A percentile compares a stretch with the other conserved stretches of the same genome.
Evolutionary conservation across 2,888 invertebrate species (phyloP).

Genomic region (Endotricha flammealis): DNA sequence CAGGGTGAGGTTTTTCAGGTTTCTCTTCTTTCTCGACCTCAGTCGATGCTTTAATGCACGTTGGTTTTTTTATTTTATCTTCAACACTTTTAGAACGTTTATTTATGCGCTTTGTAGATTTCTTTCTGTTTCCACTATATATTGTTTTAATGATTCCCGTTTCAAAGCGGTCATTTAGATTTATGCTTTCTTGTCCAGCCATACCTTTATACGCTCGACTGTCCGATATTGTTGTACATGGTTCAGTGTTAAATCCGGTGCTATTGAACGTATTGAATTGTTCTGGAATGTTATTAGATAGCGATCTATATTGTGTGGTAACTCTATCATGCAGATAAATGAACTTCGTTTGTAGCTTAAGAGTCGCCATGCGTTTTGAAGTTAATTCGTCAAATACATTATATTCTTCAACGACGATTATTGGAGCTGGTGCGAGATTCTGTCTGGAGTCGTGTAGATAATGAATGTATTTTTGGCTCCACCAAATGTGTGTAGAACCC

Average conservation of each 20-base stretch:
- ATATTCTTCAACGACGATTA: conserved; percentile 31
- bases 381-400: conserved; percentile 47
- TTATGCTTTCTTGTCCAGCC: too few species aligned
- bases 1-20: conserved; percentile 5
- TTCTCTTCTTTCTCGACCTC: conserved; percentile 8
- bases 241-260: conserved; percentile 19
- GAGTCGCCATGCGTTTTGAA: conserved; percentile 44
- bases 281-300: conserved; percentile 21
- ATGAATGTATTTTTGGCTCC: conserved; percentile 40
- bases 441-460: conserved; percentile 37
- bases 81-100: conserved; percentile 1
- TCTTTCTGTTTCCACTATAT: conserved; percentile 27
- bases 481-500: conserved; percentile 46
- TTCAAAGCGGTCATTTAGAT: conserved; percentile 16
- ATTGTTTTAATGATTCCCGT: conserved; percentile 37
- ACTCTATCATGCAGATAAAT: conserved; percentile 34
- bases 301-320: conserved; percentile 20
- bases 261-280: conserved; percentile 20
- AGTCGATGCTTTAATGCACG: too few species aligned
- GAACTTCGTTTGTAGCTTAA: conserved; percentile 46
- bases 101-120: conserved; percentile 14
- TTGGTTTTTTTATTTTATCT: conserved; percentile 8
- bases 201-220: too few species aligned
- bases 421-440: conserved; percentile 22
- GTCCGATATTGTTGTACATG: conserved; percentile 17